Conservation (phyloP, 64 coral and sea anemone species). For the Catalaphyllia jardinei region DNA sequence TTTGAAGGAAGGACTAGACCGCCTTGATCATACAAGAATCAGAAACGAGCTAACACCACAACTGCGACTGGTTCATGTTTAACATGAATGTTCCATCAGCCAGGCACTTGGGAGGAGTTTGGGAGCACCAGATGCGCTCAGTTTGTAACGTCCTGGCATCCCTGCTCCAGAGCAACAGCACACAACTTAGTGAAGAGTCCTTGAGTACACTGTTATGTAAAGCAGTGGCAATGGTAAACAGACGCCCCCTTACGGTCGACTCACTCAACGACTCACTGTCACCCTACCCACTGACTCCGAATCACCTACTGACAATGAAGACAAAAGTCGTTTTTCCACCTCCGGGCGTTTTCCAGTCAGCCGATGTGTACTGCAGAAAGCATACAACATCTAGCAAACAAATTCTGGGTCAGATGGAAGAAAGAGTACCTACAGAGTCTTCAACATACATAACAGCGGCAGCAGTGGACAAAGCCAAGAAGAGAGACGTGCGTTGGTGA, state of each 20-base stretch:
- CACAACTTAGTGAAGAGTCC: too few relatives aligned
- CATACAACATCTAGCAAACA: neutral
- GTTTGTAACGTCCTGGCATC: neutral
- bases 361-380: conserved; percentile 36
- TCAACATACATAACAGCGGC: neutral
- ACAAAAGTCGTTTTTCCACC: conserved; percentile 24
- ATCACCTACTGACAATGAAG: neutral
- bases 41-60: neutral
- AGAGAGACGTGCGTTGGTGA: neutral
- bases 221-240: neutral
- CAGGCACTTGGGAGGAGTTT: neutral
- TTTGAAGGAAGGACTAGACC: too few relatives aligned
- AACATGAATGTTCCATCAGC: conserved; percentile 36
- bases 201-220: too few relatives aligned
- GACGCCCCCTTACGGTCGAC: conserved; percentile 25
- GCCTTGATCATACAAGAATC: too few relatives aligned
- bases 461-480: neutral
- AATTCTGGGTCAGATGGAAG: neutral
- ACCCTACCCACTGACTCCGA: neutral
- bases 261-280: neutral
- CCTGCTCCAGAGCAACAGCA: too few relatives aligned
- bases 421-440: neutral
- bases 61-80: conserved; percentile 43
- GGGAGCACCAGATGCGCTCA: conserved; percentile 14
- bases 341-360: neutral